A percentile compares a stretch with the other conserved stretches of the same genome.
These are phyloP conservation scores for Sterna hirundo DNA, from an alignment of 2,113 vertebrate species.

Conservation along the genomic window DNA sequence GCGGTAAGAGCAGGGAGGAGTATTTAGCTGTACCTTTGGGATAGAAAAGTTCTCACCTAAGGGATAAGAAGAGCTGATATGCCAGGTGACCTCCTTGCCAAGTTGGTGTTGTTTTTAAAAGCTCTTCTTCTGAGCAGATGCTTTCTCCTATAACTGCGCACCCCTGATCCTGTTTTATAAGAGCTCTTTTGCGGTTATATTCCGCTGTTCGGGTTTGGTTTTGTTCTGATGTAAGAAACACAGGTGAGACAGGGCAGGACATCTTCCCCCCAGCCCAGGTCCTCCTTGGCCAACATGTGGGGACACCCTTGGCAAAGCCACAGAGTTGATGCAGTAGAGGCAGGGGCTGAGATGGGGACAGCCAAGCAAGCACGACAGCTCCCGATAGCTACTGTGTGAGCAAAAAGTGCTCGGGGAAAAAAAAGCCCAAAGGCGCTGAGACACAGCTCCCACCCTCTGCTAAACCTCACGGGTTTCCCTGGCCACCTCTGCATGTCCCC, in stretches of 20 bases:
- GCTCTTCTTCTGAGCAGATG: not conserved
- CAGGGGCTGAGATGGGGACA: not conserved
- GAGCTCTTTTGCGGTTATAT: not conserved
- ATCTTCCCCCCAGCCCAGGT: not conserved
- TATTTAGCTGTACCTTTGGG: not conserved
- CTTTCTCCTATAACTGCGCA: not conserved
- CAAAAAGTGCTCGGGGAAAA: not conserved
- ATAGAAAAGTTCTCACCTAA: not conserved
- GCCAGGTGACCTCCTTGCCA: not conserved
- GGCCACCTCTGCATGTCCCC: not conserved
- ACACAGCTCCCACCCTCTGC: not conserved
- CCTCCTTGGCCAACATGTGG: not conserved
- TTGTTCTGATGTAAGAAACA: not conserved
- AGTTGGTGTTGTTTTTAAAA: not conserved
- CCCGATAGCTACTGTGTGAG: not conserved
- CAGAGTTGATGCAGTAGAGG: not conserved
- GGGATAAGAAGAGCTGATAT: not conserved
- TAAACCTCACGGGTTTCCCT: not conserved
- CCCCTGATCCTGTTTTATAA: not conserved
- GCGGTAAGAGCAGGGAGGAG: not conserved
- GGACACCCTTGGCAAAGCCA: not conserved
- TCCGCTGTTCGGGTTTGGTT: not conserved
- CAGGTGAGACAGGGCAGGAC: not conserved
- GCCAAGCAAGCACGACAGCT: rapidly evolving
- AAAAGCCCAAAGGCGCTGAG: not conserved